Evolutionary conservation across 2,113 vertebrate genomes (phyloP).

Genomic region (Leuciscus idus): DNA sequence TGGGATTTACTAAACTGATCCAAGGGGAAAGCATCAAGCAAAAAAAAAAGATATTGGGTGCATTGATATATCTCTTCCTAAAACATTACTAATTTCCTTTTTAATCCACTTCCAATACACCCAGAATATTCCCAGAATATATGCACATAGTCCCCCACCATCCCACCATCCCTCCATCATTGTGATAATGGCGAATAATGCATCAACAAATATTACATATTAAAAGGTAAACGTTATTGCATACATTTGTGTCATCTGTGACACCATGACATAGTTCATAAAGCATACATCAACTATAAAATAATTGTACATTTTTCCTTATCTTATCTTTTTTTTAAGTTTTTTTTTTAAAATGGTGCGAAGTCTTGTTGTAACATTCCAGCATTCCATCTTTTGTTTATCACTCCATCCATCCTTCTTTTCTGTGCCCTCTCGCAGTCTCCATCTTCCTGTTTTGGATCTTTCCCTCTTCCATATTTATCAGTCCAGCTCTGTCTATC

Average conservation of each 20-base stretch:
- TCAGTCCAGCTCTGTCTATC: slow-evolving; percentile 60
- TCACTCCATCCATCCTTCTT: slow-evolving; percentile 14
- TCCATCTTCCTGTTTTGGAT: slow-evolving; percentile 35
- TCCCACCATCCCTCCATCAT: background rate
- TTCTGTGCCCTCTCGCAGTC: background rate
- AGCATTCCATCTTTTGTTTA: slow-evolving; percentile 9
- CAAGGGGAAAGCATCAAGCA: too few species aligned
- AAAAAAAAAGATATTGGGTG: background rate
- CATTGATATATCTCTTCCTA: background rate
- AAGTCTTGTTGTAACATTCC: background rate
- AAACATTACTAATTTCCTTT: background rate
- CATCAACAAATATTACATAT: too few species aligned
- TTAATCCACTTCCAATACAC: background rate
- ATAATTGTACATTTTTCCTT: background rate
- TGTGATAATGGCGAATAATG: background rate
- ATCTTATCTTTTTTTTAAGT: background rate
- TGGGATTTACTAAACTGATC: too few species aligned
- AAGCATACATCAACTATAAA: background rate
- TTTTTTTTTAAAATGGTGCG: background rate
- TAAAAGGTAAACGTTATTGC: too few species aligned
- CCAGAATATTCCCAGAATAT: background rate
- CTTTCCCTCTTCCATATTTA: slow-evolving; percentile 62
- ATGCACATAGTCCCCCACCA: background rate
- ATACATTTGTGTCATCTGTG: background rate
- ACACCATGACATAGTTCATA: background rate